Evolutionary conservation across 1,140 invertebrate species (phyloP), one percentile per base, ranked within the genome.

Genomic region (Lordiphosa stackelbergi): DNA sequence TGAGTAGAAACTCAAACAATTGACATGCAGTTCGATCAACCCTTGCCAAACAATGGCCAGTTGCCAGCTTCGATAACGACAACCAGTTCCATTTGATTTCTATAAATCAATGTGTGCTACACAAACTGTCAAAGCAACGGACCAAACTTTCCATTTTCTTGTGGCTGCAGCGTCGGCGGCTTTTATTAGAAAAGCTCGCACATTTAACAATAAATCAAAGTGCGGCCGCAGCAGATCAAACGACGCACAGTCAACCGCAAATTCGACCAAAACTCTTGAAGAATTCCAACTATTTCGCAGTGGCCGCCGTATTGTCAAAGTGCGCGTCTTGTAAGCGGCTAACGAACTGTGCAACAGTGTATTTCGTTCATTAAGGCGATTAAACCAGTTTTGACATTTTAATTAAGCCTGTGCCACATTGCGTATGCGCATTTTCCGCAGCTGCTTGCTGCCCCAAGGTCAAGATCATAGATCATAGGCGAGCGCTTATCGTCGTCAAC

Each of bases 371-470:
- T 86, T 86, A 86, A 64, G 79, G 75, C 75, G 66, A 86, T 86
- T 86, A 86, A 86, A 86, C 85, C 85, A 74, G 79, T 86, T 86
- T 85, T 86, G 85, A 86, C 85, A 86, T 86, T 86, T 86, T 86
- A 86, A 86, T 86, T 86, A 86, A 85, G 81, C 68, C 54, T 65
- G 49, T 46, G 65, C 73, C 48, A 58, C 69, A 54, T 59, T 69
- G 65, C 68, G 66, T 58, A 65, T 73, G 68, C 59, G 65, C 49
- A 53, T 53, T 53, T 65, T 68, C 28, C 41, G 42, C 64, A 40
- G 28, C 54, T 22, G 6, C 38, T 16, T 16, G 1, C 16, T 19
- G 35, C 13, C 64, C 75, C 75, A 79, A 75, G 74, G 74, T 79
- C 74, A 75, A 58, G 74, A 78, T 78, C 75, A 81, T 79, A 79